Evolutionary conservation across 2,113 vertebrate genomes (phyloP).

Genomic region (Xiphorhynchus elegans): DNA sequence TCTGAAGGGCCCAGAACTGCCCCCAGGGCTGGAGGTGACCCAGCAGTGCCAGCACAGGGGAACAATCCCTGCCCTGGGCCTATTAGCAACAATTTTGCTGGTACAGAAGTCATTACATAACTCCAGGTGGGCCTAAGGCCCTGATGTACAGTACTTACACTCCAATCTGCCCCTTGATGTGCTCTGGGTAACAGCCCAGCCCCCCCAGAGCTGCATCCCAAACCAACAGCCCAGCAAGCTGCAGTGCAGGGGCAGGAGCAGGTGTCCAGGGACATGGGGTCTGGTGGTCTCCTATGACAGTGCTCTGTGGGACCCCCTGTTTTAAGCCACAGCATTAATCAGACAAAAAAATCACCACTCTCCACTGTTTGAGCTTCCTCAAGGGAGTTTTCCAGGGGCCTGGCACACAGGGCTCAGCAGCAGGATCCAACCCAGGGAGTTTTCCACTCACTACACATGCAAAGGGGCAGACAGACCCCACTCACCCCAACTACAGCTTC

Average conservation of each 20-base stretch:
- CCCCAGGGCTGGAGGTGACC: not conserved
- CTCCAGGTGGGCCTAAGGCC: not conserved
- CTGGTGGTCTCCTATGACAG: not conserved
- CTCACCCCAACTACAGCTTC: not conserved
- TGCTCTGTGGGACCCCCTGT: not conserved
- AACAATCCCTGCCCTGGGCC: not conserved
- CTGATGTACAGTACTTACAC: not conserved
- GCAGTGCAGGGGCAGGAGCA: not conserved
- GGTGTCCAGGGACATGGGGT: not conserved
- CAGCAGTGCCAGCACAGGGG: not conserved
- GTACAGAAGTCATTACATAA: not conserved
- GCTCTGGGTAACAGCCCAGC: not conserved
- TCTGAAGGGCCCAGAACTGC: not conserved
- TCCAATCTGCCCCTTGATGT: not conserved
- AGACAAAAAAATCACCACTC: not conserved
- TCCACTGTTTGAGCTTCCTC: not conserved
- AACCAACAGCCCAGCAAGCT: not conserved
- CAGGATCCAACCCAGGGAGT: not conserved
- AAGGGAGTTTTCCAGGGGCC: not conserved
- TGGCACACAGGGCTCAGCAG: not conserved
- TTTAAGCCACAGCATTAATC: not conserved
- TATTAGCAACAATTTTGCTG: not conserved
- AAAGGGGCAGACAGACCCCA: not conserved
- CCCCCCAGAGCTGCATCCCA: not conserved
- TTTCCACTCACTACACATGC: not conserved